phyloP scores from a whole-genome alignment of 2,888 invertebrate species.

The Rugalucina vietnamica region DNA sequence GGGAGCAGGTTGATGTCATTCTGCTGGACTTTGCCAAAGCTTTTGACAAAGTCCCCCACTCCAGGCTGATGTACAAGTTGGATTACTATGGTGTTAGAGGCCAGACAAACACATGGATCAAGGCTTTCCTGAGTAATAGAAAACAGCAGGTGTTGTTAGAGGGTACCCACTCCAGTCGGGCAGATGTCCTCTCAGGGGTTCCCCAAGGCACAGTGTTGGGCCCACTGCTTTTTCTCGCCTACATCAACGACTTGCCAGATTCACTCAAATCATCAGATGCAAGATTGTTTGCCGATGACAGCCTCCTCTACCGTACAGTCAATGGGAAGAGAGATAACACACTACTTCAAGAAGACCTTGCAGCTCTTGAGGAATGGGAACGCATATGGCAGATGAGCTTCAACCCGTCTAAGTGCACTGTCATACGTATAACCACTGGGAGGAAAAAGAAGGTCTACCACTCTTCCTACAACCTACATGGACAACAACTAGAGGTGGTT shows the following conservation, averaged over 20 bases:
- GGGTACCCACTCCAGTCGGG: background rate
- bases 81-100: background rate
- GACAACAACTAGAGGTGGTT: background rate
- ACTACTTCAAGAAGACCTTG: background rate
- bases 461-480: background rate
- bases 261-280: background rate
- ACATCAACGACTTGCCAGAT: background rate
- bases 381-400: background rate
- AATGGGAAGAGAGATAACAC: background rate
- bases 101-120: background rate
- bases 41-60: background rate
- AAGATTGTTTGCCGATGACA: background rate
- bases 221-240: background rate
- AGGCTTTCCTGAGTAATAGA: no score
- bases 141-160: background rate
- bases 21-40: background rate
- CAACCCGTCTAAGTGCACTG: background rate
- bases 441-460: background rate
- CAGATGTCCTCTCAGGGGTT: background rate
- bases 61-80: background rate
- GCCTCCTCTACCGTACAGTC: background rate
- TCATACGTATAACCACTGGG: slow-evolving; percentile 15
- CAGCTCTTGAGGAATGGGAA: background rate
- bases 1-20: background rate
- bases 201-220: no score